phyloP scores from a whole-genome alignment of 1,140 invertebrate genomes.

The Vanessa atalanta region DNA sequence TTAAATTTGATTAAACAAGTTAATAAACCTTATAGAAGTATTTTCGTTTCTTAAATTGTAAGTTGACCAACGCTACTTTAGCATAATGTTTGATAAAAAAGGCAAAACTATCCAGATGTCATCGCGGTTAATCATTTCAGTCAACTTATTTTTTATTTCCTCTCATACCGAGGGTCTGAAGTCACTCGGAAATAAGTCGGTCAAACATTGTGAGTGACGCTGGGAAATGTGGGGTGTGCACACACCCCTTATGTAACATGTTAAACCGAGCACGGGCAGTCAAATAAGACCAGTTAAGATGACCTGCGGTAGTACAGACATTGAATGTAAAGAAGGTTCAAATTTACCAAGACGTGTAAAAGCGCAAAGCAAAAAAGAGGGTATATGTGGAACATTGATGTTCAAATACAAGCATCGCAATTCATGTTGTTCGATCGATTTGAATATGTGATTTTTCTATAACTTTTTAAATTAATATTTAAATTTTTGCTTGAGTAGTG shows the following conservation, averaged over 20 bases:
- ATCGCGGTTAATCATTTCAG: constrained; percentile 33
- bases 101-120: constrained; percentile 8
- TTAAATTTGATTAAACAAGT: background rate
- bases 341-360: constrained; percentile 1
- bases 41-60: background rate
- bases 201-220: constrained; percentile 44
- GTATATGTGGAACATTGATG: background rate
- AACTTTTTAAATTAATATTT: background rate
- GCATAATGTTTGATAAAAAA: background rate
- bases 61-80: background rate
- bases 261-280: constrained; percentile 12
- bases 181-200: constrained; percentile 55
- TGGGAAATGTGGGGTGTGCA: constrained; percentile 35
- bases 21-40: background rate
- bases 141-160: constrained; percentile 31
- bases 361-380: background rate
- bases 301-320: background rate
- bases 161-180: constrained; percentile 38
- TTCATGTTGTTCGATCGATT: background rate
- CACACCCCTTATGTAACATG: constrained; percentile 16
- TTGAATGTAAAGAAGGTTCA: background rate
- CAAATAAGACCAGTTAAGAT: constrained; percentile 25
- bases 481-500: background rate
- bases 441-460: background rate
- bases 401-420: background rate